These are phyloP conservation scores for Rhopilema esculentum DNA, from an alignment of 30 jellyfish, hydroid and myxozoan species.

Conservation along the genomic window DNA sequence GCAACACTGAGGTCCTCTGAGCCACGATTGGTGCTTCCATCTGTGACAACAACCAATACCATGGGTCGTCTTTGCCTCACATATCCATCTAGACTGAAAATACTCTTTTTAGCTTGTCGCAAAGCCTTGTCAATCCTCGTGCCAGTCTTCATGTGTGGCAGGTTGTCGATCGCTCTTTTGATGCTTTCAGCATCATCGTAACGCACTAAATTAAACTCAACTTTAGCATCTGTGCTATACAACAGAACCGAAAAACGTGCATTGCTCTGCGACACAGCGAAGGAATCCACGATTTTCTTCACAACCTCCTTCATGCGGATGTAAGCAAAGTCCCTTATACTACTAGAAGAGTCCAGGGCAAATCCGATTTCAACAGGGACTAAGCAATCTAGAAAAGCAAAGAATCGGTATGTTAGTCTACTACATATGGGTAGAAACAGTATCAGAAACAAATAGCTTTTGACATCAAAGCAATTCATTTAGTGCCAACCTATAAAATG, in stretches of 20 bases:
- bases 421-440: too few species aligned
- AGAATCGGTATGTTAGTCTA: too few species aligned
- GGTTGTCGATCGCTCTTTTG: slow-evolving; percentile 77
- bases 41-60: slow-evolving; percentile 87
- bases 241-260: slow-evolving; percentile 84
- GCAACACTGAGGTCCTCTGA: slow-evolving; percentile 81
- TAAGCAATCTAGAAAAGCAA: slow-evolving; percentile 66
- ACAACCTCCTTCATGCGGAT: slow-evolving; percentile 83
- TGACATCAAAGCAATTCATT: too few species aligned
- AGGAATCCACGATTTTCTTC: slow-evolving; percentile 82
- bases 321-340: slow-evolving; percentile 72
- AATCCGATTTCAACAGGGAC: slow-evolving; percentile 88
- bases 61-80: slow-evolving; percentile 92
- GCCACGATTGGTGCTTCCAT: slow-evolving; percentile 82
- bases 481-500: too few species aligned
- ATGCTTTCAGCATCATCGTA: slow-evolving; percentile 77
- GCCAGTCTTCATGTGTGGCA: slow-evolving; percentile 76
- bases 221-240: slow-evolving; percentile 79
- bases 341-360: slow-evolving; percentile 93
- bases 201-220: slow-evolving; percentile 80
- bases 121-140: slow-evolving; percentile 88
- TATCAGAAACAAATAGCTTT: too few species aligned
- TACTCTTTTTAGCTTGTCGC: slow-evolving; percentile 70
- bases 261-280: slow-evolving; percentile 81
- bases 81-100: slow-evolving; percentile 75